Evolutionary conservation across 1,140 invertebrate genomes (phyloP).

Genomic region (Ips nitidus): DNA sequence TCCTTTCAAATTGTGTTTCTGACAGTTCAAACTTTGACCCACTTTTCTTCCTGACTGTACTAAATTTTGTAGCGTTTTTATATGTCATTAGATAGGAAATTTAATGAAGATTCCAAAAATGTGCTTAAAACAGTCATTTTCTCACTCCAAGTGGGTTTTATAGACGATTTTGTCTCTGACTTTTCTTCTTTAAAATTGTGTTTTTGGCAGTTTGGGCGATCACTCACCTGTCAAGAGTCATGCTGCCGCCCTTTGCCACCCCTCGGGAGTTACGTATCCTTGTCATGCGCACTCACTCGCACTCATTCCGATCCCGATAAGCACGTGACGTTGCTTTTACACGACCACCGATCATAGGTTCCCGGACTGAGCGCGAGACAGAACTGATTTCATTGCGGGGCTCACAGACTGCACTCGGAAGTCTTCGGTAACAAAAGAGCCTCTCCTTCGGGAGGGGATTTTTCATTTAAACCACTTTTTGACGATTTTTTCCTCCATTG

Average conservation of each 20-base stretch:
- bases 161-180: too few relatives aligned
- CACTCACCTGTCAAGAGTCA: constrained; percentile 36
- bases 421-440: constrained; percentile 48
- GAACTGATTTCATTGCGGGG: constrained; percentile 43
- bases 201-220: not conserved
- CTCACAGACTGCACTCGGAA: constrained; percentile 43
- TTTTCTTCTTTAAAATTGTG: too few relatives aligned
- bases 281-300: constrained; percentile 38
- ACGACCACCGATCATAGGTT: constrained; percentile 42
- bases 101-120: too few relatives aligned
- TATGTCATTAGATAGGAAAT: too few relatives aligned
- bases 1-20: too few relatives aligned
- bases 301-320: constrained; percentile 36
- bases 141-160: too few relatives aligned
- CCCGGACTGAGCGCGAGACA: constrained; percentile 42
- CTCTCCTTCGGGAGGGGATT: constrained; percentile 43
- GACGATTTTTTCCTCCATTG: constrained; percentile 21
- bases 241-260: constrained; percentile 30
- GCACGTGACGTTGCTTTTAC: constrained; percentile 39
- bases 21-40: too few relatives aligned
- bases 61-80: too few relatives aligned
- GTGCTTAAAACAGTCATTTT: too few relatives aligned
- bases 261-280: constrained; percentile 19
- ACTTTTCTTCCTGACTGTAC: too few relatives aligned
- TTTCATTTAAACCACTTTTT: constrained; percentile 26